Evolutionary conservation across 2,888 invertebrate genomes (phyloP).

Genomic region (Candidula unifasciata): DNA sequence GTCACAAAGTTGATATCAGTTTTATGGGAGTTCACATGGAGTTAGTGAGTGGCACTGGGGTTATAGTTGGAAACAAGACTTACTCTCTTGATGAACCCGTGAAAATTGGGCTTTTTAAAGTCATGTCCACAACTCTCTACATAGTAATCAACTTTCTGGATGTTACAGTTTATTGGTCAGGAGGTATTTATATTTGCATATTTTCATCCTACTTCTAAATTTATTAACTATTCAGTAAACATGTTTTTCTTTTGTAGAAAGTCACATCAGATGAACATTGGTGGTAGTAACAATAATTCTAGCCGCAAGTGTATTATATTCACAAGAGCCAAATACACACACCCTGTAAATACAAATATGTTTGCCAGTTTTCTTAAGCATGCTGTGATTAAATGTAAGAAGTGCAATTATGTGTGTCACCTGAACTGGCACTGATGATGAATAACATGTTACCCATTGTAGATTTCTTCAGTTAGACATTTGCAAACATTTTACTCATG

Average conservation of each 20-base stretch:
- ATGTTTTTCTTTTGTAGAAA: not conserved
- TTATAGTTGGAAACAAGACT: slow-evolving; percentile 41
- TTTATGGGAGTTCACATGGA: slow-evolving; percentile 32
- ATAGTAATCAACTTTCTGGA: slow-evolving; percentile 18
- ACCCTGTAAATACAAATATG: too few species aligned
- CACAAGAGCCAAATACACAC: too few species aligned
- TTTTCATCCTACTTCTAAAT: not conserved
- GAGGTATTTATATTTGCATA: slow-evolving; percentile 22
- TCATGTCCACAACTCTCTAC: slow-evolving; percentile 36
- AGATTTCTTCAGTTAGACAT: too few species aligned
- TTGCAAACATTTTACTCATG: too few species aligned
- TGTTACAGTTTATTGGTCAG: slow-evolving; percentile 47
- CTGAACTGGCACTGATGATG: too few species aligned
- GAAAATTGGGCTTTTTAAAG: not conserved
- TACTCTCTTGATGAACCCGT: slow-evolving; percentile 5
- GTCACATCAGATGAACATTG: too few species aligned
- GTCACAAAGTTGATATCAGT: slow-evolving; percentile 34
- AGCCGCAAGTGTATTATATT: too few species aligned
- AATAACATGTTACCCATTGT: too few species aligned
- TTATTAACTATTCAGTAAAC: not conserved
- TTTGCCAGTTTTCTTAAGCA: too few species aligned
- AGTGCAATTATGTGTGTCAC: too few species aligned
- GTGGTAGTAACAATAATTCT: too few species aligned
- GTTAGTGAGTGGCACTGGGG: slow-evolving; percentile 37
- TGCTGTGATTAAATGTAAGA: too few species aligned